Evolutionary conservation across 2,888 invertebrate genomes (phyloP), one percentile per base, ranked within the genome.

Genomic region (Ferrisia virgata): DNA sequence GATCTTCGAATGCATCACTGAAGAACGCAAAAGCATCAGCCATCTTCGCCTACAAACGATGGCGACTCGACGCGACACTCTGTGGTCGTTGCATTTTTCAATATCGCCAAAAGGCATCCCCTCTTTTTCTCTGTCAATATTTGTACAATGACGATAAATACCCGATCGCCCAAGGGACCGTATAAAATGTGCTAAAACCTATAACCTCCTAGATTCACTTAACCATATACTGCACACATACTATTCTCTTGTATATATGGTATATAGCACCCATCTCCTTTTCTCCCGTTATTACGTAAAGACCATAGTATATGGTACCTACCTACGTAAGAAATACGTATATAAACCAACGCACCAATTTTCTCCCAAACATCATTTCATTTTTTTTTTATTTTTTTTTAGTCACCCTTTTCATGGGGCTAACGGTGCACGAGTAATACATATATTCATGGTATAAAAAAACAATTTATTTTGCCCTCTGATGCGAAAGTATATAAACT

Each of bases 121-220:
- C 64, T 28, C 64, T 25, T 28, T 64, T 28, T 28, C 64, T 28
- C 64, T 64, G 64, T 64, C 64, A 64, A 64, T 64, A 64, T 64
- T 64, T 64, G 64, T 15, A 64, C 64, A 64, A 64, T 64, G 64
- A 64, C 64, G 64, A 64, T 64, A 64, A 64, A 64, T 64, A 64
- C 64, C 28, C 64, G 64, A 15, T 64, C 64, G 31, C 64, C 64
- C 64, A 28, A 64, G 64, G 64, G 64, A 64, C 28, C 22, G 22
- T 64, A 64, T 64, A 64, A 64, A 64, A 64, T 64, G 64, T 64
- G 64, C 64, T 64, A 64, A 64, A 64, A 64, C 64, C 64, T 64
- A 64, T 64, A 64, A 64, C 64, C 64, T 64, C 28, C 64, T 2
- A 64, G 64, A 64, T 64, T 64, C 64, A 64, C 28, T 64, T 64